Conservation (phyloP, 1,140 invertebrate genomes). For the Hylyphantes graminicola region DNA sequence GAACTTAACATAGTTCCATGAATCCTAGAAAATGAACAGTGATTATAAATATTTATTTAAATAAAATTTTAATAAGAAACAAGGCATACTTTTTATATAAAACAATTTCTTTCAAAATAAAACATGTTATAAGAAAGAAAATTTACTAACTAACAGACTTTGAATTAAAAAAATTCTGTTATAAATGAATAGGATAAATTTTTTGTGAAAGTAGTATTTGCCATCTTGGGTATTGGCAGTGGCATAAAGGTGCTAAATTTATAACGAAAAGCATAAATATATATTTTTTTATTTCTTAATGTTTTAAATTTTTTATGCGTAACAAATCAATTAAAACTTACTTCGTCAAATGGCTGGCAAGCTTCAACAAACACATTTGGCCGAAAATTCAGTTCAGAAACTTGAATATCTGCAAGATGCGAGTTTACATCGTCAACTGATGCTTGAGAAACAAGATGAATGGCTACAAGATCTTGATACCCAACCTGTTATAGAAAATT, state of each 20-base stretch:
- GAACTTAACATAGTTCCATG: slow-evolving; percentile 19
- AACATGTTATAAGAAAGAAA: no score
- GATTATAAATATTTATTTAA: no score
- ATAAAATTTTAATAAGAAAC: no score
- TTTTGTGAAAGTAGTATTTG: no score
- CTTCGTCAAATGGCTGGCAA: slow-evolving; percentile 28
- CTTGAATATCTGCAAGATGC: slow-evolving; percentile 11
- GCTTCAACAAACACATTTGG: slow-evolving; percentile 38
- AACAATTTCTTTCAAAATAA: no score
- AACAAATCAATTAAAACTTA: neutral
- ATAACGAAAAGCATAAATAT: neutral
- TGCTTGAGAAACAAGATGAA: slow-evolving; percentile 16
- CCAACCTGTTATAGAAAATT: neutral
- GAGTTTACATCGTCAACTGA: slow-evolving; percentile 41
- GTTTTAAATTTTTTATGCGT: neutral
- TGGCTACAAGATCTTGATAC: slow-evolving; percentile 10
- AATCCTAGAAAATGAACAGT: neutral
- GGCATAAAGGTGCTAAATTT: no score
- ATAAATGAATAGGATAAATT: neutral
- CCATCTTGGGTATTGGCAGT: no score
- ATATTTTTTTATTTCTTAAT: neutral
- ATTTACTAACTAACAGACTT: neutral
- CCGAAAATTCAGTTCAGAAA: slow-evolving; percentile 20
- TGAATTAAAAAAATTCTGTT: neutral
- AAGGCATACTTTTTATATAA: no score